phyloP scores from a whole-genome alignment of 2,797 vertebrate genomes.

The Nothura maculosa region DNA sequence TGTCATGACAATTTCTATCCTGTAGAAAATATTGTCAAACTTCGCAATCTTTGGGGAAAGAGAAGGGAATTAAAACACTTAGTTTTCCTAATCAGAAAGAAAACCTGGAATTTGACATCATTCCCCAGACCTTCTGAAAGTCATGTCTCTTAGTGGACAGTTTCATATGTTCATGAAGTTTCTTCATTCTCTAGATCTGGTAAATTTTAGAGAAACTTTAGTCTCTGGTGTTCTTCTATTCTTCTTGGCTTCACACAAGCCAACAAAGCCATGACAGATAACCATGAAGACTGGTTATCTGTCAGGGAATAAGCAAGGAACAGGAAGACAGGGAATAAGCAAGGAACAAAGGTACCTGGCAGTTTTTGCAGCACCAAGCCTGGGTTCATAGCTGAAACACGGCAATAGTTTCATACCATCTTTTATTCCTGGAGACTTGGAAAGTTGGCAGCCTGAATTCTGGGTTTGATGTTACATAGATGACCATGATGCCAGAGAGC shows the following conservation, averaged over 20 bases:
- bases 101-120: background rate
- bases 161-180: background rate
- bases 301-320: background rate
- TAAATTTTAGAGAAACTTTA: background rate
- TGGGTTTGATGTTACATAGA: background rate
- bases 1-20: background rate
- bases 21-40: background rate
- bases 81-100: background rate
- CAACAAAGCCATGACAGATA: background rate
- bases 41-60: background rate
- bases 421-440: background rate
- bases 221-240: background rate
- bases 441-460: background rate
- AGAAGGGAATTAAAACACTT: background rate
- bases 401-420: background rate
- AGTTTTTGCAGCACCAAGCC: background rate
- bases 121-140: fast-evolving
- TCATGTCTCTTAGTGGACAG: background rate
- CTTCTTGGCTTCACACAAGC: background rate
- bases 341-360: background rate
- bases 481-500: background rate
- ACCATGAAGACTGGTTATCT: background rate
- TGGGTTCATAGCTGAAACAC: background rate
- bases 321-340: background rate
- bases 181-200: background rate